Evolutionary conservation across 2,113 vertebrate species (phyloP).

Genomic region (Lathamus discolor): DNA sequence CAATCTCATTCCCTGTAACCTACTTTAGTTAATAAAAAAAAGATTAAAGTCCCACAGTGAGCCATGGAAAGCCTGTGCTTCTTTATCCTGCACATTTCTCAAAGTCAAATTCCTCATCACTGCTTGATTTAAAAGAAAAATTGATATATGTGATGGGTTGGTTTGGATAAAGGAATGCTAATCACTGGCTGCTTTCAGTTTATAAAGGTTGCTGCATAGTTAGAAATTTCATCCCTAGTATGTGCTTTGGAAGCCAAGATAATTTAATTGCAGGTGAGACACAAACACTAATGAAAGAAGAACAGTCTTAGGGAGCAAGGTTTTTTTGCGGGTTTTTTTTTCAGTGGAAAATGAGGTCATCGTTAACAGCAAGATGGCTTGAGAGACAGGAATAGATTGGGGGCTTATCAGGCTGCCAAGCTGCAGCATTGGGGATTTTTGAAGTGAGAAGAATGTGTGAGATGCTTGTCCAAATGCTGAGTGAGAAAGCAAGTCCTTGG

Average conservation of each 20-base stretch:
- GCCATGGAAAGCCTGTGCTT: neutral
- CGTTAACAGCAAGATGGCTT: neutral
- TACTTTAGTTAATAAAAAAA: neutral
- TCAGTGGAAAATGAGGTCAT: neutral
- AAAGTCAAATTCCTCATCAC: neutral
- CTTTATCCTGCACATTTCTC: neutral
- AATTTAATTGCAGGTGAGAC: neutral
- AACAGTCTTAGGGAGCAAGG: neutral
- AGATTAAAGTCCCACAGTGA: neutral
- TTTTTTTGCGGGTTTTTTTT: neutral
- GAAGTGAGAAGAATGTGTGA: neutral
- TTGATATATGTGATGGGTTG: neutral
- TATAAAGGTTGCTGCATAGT: neutral
- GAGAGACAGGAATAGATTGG: neutral
- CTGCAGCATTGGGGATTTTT: neutral
- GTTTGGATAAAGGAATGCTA: neutral
- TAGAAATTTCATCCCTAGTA: neutral
- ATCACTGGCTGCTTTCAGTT: neutral
- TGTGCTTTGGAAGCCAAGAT: neutral
- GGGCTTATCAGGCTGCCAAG: neutral
- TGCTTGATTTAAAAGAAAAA: neutral
- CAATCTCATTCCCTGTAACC: neutral
- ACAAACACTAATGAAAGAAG: neutral
- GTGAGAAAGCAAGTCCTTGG: neutral
- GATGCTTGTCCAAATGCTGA: neutral